Evolutionary conservation across 2,797 vertebrate species (phyloP).

Genomic region (Acridotheres tristis): DNA sequence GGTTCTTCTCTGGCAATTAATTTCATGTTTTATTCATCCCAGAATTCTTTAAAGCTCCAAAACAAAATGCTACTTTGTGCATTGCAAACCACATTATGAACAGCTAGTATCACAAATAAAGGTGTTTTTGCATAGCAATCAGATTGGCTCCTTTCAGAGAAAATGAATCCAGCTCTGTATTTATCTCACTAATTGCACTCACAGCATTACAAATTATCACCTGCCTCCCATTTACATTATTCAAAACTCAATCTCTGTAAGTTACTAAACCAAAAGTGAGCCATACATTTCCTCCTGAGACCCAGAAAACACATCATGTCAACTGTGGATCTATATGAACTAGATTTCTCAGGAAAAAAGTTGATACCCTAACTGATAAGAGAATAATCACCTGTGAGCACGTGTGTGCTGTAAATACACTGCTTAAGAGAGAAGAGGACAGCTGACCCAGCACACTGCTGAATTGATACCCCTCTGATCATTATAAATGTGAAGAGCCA

Average conservation of each 20-base stretch:
- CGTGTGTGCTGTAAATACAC: slow-evolving; percentile 43
- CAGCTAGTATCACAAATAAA: slow-evolving; percentile 62
- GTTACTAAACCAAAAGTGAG: slow-evolving; percentile 51
- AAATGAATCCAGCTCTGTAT: slow-evolving; percentile 69
- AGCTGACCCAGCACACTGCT: slow-evolving; percentile 49
- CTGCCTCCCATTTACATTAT: slow-evolving; percentile 65
- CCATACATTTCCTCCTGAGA: slow-evolving; percentile 38
- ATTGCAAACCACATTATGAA: slow-evolving; percentile 64
- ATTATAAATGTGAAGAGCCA: not conserved
- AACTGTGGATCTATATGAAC: slow-evolving; percentile 54
- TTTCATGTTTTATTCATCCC: slow-evolving; percentile 80
- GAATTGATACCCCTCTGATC: slow-evolving; percentile 25
- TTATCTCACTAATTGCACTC: slow-evolving; percentile 73
- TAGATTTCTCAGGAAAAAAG: slow-evolving; percentile 62
- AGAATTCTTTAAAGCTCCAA: slow-evolving; percentile 74
- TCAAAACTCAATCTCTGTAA: slow-evolving; percentile 61
- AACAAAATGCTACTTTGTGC: slow-evolving; percentile 72
- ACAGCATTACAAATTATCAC: slow-evolving; percentile 55
- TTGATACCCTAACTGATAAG: slow-evolving; percentile 44
- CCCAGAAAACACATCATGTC: slow-evolving; percentile 48
- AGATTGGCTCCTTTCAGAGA: slow-evolving; percentile 67
- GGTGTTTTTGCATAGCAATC: slow-evolving; percentile 72
- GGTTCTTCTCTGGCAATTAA: slow-evolving; percentile 72
- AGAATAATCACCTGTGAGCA: slow-evolving; percentile 43
- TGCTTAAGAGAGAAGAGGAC: slow-evolving; percentile 40